Conservation (phyloP, 2,888 invertebrate species). For the Drepana falcataria region DNA sequence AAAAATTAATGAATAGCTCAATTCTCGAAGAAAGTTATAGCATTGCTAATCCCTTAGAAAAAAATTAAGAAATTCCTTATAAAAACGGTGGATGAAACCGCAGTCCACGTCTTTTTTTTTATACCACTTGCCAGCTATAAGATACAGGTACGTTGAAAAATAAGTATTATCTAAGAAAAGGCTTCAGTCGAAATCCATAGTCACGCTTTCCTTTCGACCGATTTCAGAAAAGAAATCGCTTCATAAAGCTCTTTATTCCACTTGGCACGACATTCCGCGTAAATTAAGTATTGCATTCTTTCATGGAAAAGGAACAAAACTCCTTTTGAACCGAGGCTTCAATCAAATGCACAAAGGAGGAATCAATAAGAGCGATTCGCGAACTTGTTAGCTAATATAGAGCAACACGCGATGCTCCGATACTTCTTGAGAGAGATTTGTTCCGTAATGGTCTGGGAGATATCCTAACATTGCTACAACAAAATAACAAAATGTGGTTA, state of each 20-base stretch:
- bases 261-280: slow-evolving; percentile 6
- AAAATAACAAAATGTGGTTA: too few relatives aligned
- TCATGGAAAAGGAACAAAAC: slow-evolving; percentile 12
- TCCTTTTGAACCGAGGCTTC: slow-evolving; percentile 20
- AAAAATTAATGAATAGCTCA: too few relatives aligned
- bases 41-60: too few relatives aligned
- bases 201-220: slow-evolving; percentile 17
- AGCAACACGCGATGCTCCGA: slow-evolving; percentile 44
- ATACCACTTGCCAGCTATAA: too few relatives aligned
- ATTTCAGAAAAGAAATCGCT: slow-evolving; percentile 17
- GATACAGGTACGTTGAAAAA: too few relatives aligned
- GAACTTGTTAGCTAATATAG: slow-evolving; percentile 53
- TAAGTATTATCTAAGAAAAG: background rate
- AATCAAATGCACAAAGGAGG: slow-evolving; percentile 41
- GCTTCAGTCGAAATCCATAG: slow-evolving; percentile 3
- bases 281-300: slow-evolving; percentile 11
- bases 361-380: slow-evolving; percentile 41
- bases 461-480: background rate
- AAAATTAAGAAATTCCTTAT: too few relatives aligned
- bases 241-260: slow-evolving; percentile 12
- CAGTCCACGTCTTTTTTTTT: too few relatives aligned
- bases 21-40: too few relatives aligned
- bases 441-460: slow-evolving; percentile 13
- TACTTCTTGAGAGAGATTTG: slow-evolving; percentile 12
- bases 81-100: too few relatives aligned